Percentiles rank a stretch among this genome's conserved stretches.
phyloP scores from a whole-genome alignment of 2,888 invertebrate genomes.

The Nycteola revayana region DNA sequence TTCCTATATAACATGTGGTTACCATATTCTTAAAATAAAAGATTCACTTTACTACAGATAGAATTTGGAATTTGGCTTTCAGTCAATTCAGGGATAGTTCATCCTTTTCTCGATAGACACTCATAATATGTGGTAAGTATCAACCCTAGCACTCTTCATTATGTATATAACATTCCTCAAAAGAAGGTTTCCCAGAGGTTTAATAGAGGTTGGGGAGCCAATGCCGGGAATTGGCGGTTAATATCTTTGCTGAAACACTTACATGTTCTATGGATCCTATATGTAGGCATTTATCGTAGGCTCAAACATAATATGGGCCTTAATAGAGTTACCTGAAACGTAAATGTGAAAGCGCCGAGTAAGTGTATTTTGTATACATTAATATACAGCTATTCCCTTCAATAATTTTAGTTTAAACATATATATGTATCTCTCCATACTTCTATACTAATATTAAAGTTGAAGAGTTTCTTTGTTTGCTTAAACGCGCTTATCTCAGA shows the following conservation, averaged over 20 bases:
- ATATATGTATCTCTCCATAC: too few species aligned
- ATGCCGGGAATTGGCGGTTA: constrained; percentile 13
- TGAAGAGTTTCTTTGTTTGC: too few species aligned
- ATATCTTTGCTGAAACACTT: constrained; percentile 14
- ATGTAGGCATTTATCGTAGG: constrained; percentile 7
- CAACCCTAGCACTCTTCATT: constrained; percentile 11
- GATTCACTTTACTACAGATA: too few species aligned
- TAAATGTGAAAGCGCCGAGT: not conserved
- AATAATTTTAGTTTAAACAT: too few species aligned
- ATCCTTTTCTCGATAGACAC: constrained; percentile 11
- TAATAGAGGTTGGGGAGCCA: constrained; percentile 16
- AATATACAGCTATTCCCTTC: too few species aligned
- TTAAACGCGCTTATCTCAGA: too few species aligned
- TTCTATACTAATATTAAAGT: too few species aligned
- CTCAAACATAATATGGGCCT: not conserved
- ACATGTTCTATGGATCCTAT: too few species aligned
- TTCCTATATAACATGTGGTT: too few species aligned
- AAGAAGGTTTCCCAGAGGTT: constrained; percentile 15
- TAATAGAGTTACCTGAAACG: not conserved
- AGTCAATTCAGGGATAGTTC: constrained; percentile 18
- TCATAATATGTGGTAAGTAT: constrained; percentile 12
- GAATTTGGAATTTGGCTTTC: too few species aligned
- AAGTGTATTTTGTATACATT: too few species aligned
- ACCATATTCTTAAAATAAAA: too few species aligned
- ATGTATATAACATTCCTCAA: constrained; percentile 14